Percentiles rank a stretch among this genome's conserved stretches.
These are phyloP conservation scores for Drosophila subsilvestris DNA, from an alignment of 2,888 invertebrate species.

Conservation along the genomic window DNA sequence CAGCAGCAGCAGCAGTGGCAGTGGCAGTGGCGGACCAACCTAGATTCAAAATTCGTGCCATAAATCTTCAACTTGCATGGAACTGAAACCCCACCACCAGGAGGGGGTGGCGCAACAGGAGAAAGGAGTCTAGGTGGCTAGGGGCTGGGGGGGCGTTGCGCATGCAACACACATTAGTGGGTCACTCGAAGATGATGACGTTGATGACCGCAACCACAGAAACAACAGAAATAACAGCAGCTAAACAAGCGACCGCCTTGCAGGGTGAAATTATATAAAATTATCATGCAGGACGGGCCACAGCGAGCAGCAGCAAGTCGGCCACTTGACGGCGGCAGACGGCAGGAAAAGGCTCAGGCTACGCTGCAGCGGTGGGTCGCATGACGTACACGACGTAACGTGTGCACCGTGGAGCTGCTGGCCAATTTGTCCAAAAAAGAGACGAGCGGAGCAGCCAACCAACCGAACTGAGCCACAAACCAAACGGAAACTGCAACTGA, in stretches of 20 bases:
- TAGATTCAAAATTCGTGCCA: conserved; percentile 56
- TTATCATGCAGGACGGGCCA: conserved; percentile 72
- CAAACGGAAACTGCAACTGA: conserved; percentile 8
- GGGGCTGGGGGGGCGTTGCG: conserved; percentile 36
- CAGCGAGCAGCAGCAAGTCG: conserved; percentile 57
- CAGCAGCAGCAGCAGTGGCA: not conserved
- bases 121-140: not conserved
- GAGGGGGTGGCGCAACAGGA: conserved; percentile 11
- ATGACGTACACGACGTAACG: conserved; percentile 66
- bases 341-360: conserved; percentile 43
- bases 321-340: conserved; percentile 59
- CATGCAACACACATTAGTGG: conserved; percentile 68
- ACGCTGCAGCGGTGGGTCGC: conserved; percentile 48
- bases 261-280: conserved; percentile 73
- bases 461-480: conserved; percentile 19
- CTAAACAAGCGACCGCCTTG: conserved; percentile 4
- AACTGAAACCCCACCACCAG: conserved; percentile 45
- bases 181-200: conserved; percentile 53
- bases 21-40: conserved; percentile 23
- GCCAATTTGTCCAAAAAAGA: conserved; percentile 62
- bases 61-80: conserved; percentile 59
- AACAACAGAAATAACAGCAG: conserved; percentile 6
- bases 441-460: conserved; percentile 19
- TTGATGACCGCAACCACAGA: conserved; percentile 52
- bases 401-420: conserved; percentile 32